phyloP scores from a whole-genome alignment of 1,140 invertebrate genomes.

The Teleogryllus occipitalis region DNA sequence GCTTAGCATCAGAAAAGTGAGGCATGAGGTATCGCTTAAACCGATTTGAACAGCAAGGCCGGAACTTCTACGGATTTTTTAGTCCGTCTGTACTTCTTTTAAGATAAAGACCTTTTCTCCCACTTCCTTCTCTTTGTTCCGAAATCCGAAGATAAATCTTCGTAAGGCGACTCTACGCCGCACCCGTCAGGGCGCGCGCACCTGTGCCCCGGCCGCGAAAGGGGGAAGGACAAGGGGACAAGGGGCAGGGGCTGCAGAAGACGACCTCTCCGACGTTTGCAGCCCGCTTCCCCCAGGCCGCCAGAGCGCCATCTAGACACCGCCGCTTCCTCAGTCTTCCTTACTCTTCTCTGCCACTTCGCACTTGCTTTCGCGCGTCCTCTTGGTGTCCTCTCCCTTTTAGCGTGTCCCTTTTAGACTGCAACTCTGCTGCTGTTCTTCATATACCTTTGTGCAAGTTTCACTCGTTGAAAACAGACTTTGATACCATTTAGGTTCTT shows the following conservation, averaged over 20 bases:
- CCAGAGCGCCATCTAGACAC: not conserved
- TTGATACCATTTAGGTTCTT: too few species aligned
- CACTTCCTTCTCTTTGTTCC: constrained; percentile 3
- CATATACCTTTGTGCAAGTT: too few species aligned
- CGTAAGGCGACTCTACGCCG: not conserved
- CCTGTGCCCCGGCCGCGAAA: not conserved
- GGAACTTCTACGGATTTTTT: not conserved
- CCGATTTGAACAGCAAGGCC: not conserved
- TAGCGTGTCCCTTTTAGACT: too few species aligned
- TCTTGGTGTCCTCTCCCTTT: too few species aligned
- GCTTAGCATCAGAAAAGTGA: not conserved
- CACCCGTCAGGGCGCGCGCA: not conserved
- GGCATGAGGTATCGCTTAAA: not conserved
- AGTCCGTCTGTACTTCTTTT: not conserved
- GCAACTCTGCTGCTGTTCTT: too few species aligned
- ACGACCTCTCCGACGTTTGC: not conserved
- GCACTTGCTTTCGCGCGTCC: too few species aligned
- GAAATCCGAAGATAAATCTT: constrained; percentile 1
- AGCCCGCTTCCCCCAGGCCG: not conserved
- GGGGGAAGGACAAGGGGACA: not conserved
- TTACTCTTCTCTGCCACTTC: not conserved
- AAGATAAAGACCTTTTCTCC: constrained; percentile 4
- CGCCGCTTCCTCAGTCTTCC: not conserved
- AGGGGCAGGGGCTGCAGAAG: not conserved
- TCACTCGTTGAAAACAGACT: too few species aligned